Evolutionary conservation across 2,888 invertebrate genomes (phyloP), one percentile per base, ranked within the genome.

Genomic region (Shargacucullia verbasci): DNA sequence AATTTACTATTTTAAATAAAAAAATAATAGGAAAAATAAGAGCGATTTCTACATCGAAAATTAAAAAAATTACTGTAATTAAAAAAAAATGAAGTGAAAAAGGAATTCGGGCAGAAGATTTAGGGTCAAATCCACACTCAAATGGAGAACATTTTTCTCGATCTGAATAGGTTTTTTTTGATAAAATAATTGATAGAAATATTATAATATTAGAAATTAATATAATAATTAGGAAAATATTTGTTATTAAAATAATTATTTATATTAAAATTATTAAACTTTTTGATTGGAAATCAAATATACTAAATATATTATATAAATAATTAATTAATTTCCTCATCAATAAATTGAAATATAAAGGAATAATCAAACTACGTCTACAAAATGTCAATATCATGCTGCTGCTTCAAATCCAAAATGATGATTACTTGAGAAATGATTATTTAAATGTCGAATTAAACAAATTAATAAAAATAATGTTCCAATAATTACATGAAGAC

Each of bases 21-120:
- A 90, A 80, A 76, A 95, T 95, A 85, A 95, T 88, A 0, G 96
- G 96, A 0, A 96, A 82, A 82, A 96, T 89, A 83, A 96, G 73
- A 0, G 95, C 94, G 89, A 96, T 95, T 95, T 96, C 96, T 61
- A 96, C 94, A 93, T 96, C 96, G 94, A 96, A 96, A 91, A 96
- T 95, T 94, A 96, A 88, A 83, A 96, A 96, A 91, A 96, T 95
- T 84, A 96, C 89, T 34, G 95, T 94, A 85, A 96, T 95, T 93
- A 97, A 95, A 82, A 92, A 95, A 95, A 92, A 96, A 95, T 90
- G 90, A 49, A 90, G 6, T 0, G 90, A 91, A 70, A 91, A 91
- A 0, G 90, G 90, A 59, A 87, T 88, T 57, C 90, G 89, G 6
- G 90, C 83, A 7, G 81, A 82, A 0, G 86, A 88, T 86, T 84